Percentiles rank a stretch among this genome's conserved stretches.
These are phyloP conservation scores for Hemitrygon akajei DNA, from an alignment of 2,797 vertebrate species.

Conservation along the genomic window DNA sequence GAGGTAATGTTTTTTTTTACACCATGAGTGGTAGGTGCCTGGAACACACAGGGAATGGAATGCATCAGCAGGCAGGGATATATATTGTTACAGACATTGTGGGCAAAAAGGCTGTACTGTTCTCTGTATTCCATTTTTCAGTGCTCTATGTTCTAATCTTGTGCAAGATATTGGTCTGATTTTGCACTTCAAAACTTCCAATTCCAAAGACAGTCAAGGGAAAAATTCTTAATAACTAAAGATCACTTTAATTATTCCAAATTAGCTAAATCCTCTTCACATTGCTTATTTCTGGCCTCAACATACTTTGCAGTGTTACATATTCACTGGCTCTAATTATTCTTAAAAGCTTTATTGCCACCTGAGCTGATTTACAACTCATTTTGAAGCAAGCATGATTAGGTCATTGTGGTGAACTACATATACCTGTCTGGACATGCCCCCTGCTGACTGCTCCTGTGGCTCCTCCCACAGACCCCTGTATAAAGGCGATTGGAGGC, in stretches of 20 bases:
- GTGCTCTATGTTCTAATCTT: not conserved
- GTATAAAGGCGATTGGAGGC: too few species aligned
- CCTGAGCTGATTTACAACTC: not conserved
- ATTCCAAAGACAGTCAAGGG: not conserved
- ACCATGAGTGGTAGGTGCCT: too few species aligned
- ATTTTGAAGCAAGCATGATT: not conserved
- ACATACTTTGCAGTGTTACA: not conserved
- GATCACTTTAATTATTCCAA: not conserved
- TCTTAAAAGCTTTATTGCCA: not conserved
- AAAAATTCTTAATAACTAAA: not conserved
- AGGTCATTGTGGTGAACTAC: too few species aligned
- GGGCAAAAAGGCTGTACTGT: too few species aligned
- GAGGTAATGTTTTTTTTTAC: too few species aligned
- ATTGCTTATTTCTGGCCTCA: not conserved
- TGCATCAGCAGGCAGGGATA: too few species aligned
- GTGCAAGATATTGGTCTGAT: not conserved
- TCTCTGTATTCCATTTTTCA: too few species aligned
- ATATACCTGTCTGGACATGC: too few species aligned
- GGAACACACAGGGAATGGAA: too few species aligned
- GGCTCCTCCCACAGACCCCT: too few species aligned
- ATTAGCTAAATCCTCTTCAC: not conserved
- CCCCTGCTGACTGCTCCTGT: too few species aligned
- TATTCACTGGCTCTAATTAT: not conserved
- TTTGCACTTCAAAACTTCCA: not conserved
- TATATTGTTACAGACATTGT: too few species aligned